Evolutionary conservation across 2,113 vertebrate species (phyloP).

Genomic region (Dendropsophus ebraccatus): DNA sequence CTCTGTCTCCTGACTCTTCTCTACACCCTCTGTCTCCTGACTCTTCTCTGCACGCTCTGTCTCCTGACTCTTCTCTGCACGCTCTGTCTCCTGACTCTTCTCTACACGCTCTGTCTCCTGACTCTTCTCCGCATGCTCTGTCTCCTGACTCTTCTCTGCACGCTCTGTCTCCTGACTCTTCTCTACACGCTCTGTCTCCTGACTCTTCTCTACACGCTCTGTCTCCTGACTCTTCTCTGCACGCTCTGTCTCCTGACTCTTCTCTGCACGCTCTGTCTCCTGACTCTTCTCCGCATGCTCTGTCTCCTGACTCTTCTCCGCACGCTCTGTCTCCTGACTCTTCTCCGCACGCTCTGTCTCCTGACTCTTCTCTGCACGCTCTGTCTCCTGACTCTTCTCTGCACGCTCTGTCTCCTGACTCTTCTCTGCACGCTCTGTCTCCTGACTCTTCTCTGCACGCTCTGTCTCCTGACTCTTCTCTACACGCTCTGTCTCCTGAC

Average conservation of each 20-base stretch:
- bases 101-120: not conserved
- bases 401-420: too few relatives aligned
- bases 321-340: not conserved
- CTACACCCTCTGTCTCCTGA: slow-evolving; percentile 32
- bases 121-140: not conserved
- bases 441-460: too few relatives aligned
- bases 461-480: too few relatives aligned
- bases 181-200: not conserved
- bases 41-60: slow-evolving; percentile 56
- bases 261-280: not conserved
- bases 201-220: slow-evolving; percentile 70
- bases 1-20: too few relatives aligned
- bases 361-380: not conserved
- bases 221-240: slow-evolving; percentile 36
- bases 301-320: not conserved
- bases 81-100: not conserved
- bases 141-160: not conserved
- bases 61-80: not conserved
- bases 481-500: too few relatives aligned
- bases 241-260: not conserved
- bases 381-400: not conserved
- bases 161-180: not conserved
- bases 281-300: not conserved
- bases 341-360: not conserved
- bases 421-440: too few relatives aligned